phyloP scores from a whole-genome alignment of 2,113 vertebrate genomes.

The Pelmatolapia mariae region DNA sequence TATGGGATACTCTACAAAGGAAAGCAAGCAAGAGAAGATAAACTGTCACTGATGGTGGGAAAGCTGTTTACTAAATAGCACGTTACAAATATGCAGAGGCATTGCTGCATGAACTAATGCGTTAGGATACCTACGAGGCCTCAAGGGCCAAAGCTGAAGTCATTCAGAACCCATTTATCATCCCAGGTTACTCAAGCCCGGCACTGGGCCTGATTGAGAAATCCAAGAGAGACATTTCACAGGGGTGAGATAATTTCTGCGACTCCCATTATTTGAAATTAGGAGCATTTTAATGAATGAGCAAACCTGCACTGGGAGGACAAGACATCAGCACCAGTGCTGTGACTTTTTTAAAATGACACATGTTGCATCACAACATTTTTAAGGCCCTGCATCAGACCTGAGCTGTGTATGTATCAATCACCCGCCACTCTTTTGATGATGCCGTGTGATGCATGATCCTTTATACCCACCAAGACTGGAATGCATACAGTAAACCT shows the following conservation, averaged over 20 bases:
- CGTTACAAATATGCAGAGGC: background rate
- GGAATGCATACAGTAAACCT: background rate
- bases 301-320: background rate
- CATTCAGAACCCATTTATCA: slow-evolving; percentile 18
- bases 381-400: background rate
- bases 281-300: background rate
- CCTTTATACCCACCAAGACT: background rate
- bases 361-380: background rate
- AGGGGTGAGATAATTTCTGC: background rate
- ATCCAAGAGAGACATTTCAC: background rate
- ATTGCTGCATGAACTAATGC: background rate
- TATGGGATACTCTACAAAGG: background rate
- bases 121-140: background rate
- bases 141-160: background rate
- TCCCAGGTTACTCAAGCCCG: background rate
- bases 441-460: background rate
- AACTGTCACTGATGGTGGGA: background rate
- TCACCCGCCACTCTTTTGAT: background rate
- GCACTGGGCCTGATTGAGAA: background rate
- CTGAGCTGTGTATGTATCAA: background rate
- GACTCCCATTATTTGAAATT: background rate
- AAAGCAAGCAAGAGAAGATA: background rate
- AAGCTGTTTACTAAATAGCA: background rate
- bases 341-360: background rate
- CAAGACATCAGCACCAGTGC: background rate